Base-by-base conservation (phyloP, 2,888 invertebrate species). In the Cephus rjabovi region DNA sequence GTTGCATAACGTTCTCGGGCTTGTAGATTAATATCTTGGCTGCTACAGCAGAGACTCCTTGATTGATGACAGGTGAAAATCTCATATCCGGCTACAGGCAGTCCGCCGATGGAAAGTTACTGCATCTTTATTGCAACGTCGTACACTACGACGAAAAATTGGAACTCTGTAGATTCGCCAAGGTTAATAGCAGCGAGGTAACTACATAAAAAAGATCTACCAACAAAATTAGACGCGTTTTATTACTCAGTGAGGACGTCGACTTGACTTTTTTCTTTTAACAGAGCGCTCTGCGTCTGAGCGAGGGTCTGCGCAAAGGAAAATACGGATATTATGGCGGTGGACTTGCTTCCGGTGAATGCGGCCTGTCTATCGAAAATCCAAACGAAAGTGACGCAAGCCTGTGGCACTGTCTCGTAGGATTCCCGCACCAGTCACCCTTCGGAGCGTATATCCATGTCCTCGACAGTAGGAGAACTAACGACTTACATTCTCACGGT, bases 121-220 rank as follows among this genome's bases (percentile, higher is more conserved):
- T 93, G 69, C 90, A 92, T 82, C 80, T 93, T 15, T 93, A 92
- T 81, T 93, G 93, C 83, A 93, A 93, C 80, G 90, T 93, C 75
- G 81, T 92, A 76, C 91, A 93, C 75, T 88, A 92, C 0, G 82
- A 84, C 3, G 92, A 91, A 81, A 92, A 91, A 79, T 88, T 93
- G 23, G 92, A 92, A 0, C 93, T 93, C 83, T 93, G 93, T 81
- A 92, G 93, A 12, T 93, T 93, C 83, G 92, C 93, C 82, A 91
- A 90, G 83, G 69, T 73, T 12, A 74, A 77, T 34, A 40, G 23
- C 40, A 40, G 4, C 40, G 40, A 40, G 40, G 40, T 40, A 15
- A 4, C 40, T 40, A 1, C 40, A 35, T 35, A 3, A 35, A 2
- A 12, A 15, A 40, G 40, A 40, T 40, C 15, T 15, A 15, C 6